These are phyloP conservation scores for Dryadula phaetusa DNA, from an alignment of 2,888 invertebrate species.

Conservation along the genomic window DNA sequence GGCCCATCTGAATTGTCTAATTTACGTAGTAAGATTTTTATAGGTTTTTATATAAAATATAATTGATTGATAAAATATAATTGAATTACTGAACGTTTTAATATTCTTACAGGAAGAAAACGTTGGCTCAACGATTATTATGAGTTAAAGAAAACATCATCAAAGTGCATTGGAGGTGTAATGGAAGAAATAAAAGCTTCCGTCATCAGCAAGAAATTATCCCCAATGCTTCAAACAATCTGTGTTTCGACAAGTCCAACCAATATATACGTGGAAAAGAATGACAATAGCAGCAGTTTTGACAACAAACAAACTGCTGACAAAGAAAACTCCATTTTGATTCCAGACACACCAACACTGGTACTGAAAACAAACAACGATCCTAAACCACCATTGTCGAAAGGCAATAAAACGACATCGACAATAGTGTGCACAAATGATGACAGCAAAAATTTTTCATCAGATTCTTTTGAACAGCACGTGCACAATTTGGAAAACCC, in stretches of 20 bases:
- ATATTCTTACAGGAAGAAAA: conserved; percentile 55
- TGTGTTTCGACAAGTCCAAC: conserved; percentile 60
- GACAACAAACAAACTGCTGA: conserved; percentile 46
- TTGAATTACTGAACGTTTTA: background rate
- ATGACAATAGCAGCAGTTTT: conserved; percentile 46
- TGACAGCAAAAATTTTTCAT: conserved; percentile 56
- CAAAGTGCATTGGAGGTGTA: conserved; percentile 65
- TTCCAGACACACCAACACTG: background rate
- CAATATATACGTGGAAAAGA: conserved; percentile 29
- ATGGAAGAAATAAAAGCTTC: conserved; percentile 51
- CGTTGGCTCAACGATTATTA: conserved; percentile 52
- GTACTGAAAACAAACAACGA: conserved; percentile 17
- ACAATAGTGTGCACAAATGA: conserved; percentile 43
- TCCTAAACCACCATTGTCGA: conserved; percentile 19
- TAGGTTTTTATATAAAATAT: background rate
- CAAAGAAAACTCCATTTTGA: background rate
- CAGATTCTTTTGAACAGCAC: conserved; percentile 69
- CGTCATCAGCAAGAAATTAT: conserved; percentile 60
- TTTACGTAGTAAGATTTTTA: conserved; percentile 24
- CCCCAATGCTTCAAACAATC: conserved; percentile 62
- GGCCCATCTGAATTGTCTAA: conserved; percentile 49
- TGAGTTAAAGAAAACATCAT: conserved; percentile 60
- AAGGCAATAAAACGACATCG: conserved; percentile 36
- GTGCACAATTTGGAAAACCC: conserved; percentile 68
- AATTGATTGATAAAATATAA: background rate